Evolutionary conservation across 2,888 invertebrate genomes (phyloP), one percentile per base, ranked within the genome.

Genomic region (Ophion slaviceki): DNA sequence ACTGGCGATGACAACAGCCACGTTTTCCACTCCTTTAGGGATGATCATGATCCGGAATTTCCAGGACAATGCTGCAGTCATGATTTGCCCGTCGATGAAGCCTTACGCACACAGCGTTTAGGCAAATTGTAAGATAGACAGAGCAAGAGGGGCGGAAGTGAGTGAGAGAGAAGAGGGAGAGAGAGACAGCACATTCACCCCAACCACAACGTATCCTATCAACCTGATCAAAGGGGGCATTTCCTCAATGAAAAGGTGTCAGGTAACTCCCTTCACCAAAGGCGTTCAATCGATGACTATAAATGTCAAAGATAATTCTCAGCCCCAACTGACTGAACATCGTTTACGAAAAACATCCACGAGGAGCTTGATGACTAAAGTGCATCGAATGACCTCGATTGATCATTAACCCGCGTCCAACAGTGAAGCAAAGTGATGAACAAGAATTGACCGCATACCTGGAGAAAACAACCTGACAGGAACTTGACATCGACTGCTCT

Each of bases 281-380:
- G 57, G 77, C 81, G 77, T 85, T 74, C 72, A 87, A 80, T 81
- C 71, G 74, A 85, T 83, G 64, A 80, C 80, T 70, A 83, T 86
- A 85, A 57, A 79, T 82, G 79, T 81, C 82, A 53, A 40, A 6
- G 71, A 59, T 20, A 57, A 81, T 74, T 67, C 79, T 62, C 70
- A 68, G 79, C 28, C 80, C 40, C 66, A 80, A 70, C 74, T 71
- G 78, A 80, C 85, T 59, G 53, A 47, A 68, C 68, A 40, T 10
- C 64, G 14, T n/a, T 7, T 28, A 32, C 77, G 10, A 66, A 74
- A 81, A 70, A 62, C 47, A 14, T 24, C 68, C 2, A 7, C 24
- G 40, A 45, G 24, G 5, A 53, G 11, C 40, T 45, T 1, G 8
- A 40, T 17, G 14, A 5, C 4, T 53, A 14, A 53, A 53, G 53